Evolutionary conservation across 92 coral and sea anemone genomes (phyloP), one percentile per base, ranked within the genome.

Genomic region (Porites evermanni): DNA sequence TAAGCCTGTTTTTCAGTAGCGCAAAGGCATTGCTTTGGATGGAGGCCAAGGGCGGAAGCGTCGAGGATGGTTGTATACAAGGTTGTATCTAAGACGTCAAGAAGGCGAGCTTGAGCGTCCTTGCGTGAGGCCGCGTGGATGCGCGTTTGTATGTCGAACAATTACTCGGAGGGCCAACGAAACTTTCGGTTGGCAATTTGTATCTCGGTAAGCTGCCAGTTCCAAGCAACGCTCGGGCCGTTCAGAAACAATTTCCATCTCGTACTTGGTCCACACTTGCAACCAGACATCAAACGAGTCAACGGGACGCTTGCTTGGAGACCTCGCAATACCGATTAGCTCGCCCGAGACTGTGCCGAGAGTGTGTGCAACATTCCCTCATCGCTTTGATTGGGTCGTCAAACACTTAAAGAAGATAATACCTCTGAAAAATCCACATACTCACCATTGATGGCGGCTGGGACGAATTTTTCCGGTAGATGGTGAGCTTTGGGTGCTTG

Each of bases 11-110:
- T 38, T 38, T 3, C 47, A 38, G 5, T 38, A 38, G 47, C 47
- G 47, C 47, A 38, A 3, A 38, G 47, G 47, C 47, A 38, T 38
- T 38, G 5, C 47, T 4, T 38, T 38, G 47, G 47, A 38, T 38
- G 47, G 47, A 1, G 17, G 17, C 72, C 23, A 17, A 79, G 74
- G 1, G 79, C 85, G 23, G 84, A 53, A 18, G 89, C 79, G 64
- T 86, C 80, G 19, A 78, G 53, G 3, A 86, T 78, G 18, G 89
- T 86, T 3, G 84, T 54, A 50, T 86, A 86, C 23, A 76, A 12
- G 1, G 83, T 84, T 1, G 79, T 73, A 11, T 83, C 19, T 1
- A 72, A 71, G 21, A 60, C 21, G 11, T 20, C 70, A 2, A 82
- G 56, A 7, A 23, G 26, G 26, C 73, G 50, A 7, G 52, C 26